These are phyloP conservation scores for Gastrophysa polygoni DNA, from an alignment of 2,888 invertebrate species.

Conservation along the genomic window DNA sequence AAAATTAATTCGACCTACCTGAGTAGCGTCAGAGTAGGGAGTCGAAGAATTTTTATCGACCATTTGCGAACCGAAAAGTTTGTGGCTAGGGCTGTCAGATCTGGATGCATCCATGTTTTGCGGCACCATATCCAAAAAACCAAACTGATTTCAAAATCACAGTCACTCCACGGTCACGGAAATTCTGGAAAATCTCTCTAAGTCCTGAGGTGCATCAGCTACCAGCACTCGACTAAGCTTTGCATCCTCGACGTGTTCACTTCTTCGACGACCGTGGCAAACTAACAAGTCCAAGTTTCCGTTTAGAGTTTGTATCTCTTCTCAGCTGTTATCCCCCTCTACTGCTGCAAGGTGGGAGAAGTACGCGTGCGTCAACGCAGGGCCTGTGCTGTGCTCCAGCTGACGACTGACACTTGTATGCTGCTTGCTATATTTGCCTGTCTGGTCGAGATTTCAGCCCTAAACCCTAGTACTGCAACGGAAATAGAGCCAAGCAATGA, in stretches of 20 bases:
- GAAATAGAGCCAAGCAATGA: neutral
- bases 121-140: conserved; percentile 69
- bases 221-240: conserved; percentile 52
- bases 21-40: conserved; percentile 97
- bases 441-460: neutral
- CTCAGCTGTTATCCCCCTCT: conserved; percentile 57
- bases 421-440: neutral
- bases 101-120: conserved; percentile 62
- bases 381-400: conserved; percentile 42
- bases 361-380: conserved; percentile 49
- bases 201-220: conserved; percentile 52
- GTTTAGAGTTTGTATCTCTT: conserved; percentile 57
- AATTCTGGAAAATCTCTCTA: conserved; percentile 45
- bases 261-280: conserved; percentile 61
- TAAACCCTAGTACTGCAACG: neutral
- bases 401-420: conserved; percentile 44
- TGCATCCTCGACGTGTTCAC: conserved; percentile 48
- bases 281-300: conserved; percentile 65
- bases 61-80: conserved; percentile 88
- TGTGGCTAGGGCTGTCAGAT: conserved; percentile 60
- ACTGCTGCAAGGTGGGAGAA: conserved; percentile 39
- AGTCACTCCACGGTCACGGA: conserved; percentile 32
- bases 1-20: conserved; percentile 68
- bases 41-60: conserved; percentile 91
- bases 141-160: conserved; percentile 21